These are phyloP conservation scores for Smithornis capensis DNA, from an alignment of 2,113 vertebrate species.

Conservation along the genomic window DNA sequence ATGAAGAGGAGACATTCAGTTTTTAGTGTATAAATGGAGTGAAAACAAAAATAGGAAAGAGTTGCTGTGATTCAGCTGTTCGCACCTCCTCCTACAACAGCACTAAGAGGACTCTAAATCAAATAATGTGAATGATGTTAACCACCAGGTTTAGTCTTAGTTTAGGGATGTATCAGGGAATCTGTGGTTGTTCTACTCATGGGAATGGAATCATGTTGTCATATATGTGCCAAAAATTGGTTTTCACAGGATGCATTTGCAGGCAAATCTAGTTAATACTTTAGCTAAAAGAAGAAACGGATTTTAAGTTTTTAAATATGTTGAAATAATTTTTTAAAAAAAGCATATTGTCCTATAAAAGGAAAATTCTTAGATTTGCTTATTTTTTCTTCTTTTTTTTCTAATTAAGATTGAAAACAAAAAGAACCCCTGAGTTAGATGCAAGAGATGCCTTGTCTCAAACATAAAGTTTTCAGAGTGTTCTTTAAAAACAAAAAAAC, in stretches of 20 bases:
- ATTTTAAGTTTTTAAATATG: not conserved
- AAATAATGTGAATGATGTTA: not conserved
- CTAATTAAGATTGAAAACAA: not conserved
- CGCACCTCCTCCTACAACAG: rapidly evolving
- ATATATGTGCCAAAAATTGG: not conserved
- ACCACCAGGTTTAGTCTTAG: not conserved
- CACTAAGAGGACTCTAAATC: not conserved
- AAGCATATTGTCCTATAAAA: not conserved
- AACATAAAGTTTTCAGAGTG: rapidly evolving
- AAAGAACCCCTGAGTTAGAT: not conserved
- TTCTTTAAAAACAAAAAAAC: not conserved
- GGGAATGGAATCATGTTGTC: not conserved
- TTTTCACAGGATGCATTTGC: not conserved
- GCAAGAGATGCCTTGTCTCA: not conserved
- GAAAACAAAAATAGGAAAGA: not conserved
- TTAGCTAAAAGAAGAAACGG: not conserved
- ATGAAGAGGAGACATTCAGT: not conserved
- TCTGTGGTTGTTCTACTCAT: not conserved
- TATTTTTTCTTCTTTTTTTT: not conserved
- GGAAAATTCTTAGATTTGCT: not conserved
- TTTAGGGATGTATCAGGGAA: not conserved
- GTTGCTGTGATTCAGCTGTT: not conserved
- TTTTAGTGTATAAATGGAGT: not conserved
- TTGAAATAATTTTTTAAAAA: not conserved
- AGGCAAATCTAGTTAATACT: not conserved